Base-by-base conservation (phyloP, 2,888 invertebrate genomes). In the Arrhopalites spinosus region DNA sequence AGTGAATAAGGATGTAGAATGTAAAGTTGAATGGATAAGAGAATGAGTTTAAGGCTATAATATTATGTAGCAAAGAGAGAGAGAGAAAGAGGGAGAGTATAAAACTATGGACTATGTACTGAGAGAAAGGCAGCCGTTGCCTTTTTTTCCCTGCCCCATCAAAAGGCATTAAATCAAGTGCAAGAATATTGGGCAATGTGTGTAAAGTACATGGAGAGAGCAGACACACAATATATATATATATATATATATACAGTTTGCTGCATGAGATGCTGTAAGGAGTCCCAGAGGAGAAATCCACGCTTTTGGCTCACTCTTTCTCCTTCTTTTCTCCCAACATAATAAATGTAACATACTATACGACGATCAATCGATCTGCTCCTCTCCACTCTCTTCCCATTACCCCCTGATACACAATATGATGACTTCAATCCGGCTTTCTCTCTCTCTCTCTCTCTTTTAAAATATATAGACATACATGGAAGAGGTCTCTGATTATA, bases 211-310 rank as follows among this genome's bases (percentile, higher is more conserved):
- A 53, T 36, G 36, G 11, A 36, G 36, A 36, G 36, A 7, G 11
- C 11, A 8, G 20, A 53, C 8, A 53, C 1, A 20, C 23, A 8
- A 53, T 53, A 53, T 20, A 20, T 1, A 27, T 27, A 11, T 59
- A 27, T 25, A 15, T 59, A 59, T 25, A 1, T 17, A n/a, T 59
- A 25, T 59, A 59, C 25, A 59, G 59, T 25, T 56, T 8, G n/a
- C 53, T 56, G 20, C 8, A 56, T 8, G 64, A 59, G 72, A 68
- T 64, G 73, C 59, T 71, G 66, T 71, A 76, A 74, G 74, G 70
- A 79, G 79, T 76, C 77, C 77, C 79, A 76, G 20, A 76, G 76
- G 79, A 76, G 74, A 79, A 79, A 79, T 79, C 79, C 76, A 68
- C 74, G 63, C 76, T 74, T 77, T 74, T 76, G 63, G 71, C 73